These are phyloP conservation scores for Drosophila paucipuncta DNA, from an alignment of 2,888 invertebrate species.

Conservation along the genomic window DNA sequence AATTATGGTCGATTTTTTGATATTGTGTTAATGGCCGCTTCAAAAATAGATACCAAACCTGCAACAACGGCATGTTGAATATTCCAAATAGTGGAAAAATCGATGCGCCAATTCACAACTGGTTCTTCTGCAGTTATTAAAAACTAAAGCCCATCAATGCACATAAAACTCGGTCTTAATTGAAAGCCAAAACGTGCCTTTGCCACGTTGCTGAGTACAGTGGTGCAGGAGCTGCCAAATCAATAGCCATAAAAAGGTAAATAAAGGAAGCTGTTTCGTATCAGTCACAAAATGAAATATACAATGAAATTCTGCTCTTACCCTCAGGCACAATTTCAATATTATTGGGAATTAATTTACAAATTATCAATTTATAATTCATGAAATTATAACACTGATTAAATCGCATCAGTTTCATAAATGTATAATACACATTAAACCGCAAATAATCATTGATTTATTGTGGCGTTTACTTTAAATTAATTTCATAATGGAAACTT, in stretches of 20 bases:
- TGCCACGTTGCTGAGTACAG: conserved; percentile 20
- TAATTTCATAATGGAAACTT: not conserved
- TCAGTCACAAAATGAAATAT: not conserved
- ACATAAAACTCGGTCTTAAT: conserved; percentile 52
- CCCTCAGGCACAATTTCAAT: not conserved
- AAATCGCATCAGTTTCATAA: not conserved
- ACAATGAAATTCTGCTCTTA: not conserved
- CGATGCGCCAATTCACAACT: not conserved
- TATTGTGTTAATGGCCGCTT: not conserved
- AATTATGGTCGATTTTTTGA: conserved; percentile 12
- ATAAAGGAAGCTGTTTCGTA: not conserved
- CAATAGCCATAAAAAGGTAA: not conserved
- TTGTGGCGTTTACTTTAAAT: not conserved
- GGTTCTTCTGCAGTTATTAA: conserved; percentile 36
- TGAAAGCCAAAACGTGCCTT: conserved; percentile 32
- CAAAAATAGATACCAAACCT: not conserved
- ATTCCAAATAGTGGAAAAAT: conserved; percentile 14
- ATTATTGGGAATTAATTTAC: not conserved
- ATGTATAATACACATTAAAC: not conserved
- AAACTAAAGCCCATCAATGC: conserved; percentile 44
- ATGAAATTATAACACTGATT: conserved; percentile 1
- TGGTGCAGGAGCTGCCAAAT: not conserved
- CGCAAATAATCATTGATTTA: not conserved
- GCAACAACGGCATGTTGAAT: conserved; percentile 10
- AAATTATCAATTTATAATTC: conserved; percentile 1